Evolutionary conservation across 2,113 vertebrate genomes (phyloP), one percentile per base, ranked within the genome.

Genomic region (Carassius auratus): DNA sequence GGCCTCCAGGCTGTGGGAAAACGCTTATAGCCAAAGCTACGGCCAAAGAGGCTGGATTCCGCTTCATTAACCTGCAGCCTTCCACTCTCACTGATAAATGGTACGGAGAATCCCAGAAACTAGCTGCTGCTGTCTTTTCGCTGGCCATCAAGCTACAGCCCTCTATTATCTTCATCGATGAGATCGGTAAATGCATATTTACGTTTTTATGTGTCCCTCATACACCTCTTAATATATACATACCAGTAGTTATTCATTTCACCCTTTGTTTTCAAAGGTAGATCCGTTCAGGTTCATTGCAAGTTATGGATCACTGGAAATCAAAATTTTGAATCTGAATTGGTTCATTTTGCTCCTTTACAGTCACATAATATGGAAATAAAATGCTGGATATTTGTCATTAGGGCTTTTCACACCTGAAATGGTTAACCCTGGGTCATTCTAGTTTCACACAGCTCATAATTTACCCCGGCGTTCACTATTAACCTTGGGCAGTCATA

Each of bases 101-200:
- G 98, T 99, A 99, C 4, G 98, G 98, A 50, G 98, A 99, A 86
- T 99, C 98, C 7, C 98, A 99, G 92, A 99, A 99, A 78, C 93
- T 99, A 77, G 97, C 98, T 0, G 98, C 98, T 50, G 97, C 98
- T 0, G 98, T 99, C 59, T 99, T 99, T 93, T 96, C 98, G 3
- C 91, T 99, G 90, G 98, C 98, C 33, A 88, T 99, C 50, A 99
- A 99, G 48, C 95, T 99, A n/a, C 98, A 99, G 84, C 98, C 98
- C 0, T 96, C 97, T 38, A 96, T 99, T 93, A 99, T 99, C 90
- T 99, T 99, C 88, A 97, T 99, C 45, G 98, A 99, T n/a, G 98
- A 99, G 95, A 99, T 99, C 90, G 98, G 97, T 99, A 94, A 93
- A 88, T 19, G 13, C 6, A 15, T 76, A 12, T 14, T 30, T 48